These are phyloP conservation scores for Neoscelio sp. DNA, from an alignment of 2,888 invertebrate species.

Conservation along the genomic window DNA sequence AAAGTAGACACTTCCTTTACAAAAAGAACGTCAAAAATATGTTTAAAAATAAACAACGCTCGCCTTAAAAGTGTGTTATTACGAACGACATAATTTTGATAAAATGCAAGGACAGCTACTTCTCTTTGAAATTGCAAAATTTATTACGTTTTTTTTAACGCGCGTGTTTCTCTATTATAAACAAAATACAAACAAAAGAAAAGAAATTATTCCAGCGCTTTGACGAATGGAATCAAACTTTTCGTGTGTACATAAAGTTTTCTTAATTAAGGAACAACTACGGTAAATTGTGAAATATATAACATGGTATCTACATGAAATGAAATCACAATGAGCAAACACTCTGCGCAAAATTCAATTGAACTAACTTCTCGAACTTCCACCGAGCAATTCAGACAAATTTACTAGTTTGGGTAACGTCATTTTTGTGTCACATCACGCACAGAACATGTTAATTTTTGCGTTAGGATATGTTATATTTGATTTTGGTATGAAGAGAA, in stretches of 20 bases:
- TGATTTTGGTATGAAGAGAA: background rate
- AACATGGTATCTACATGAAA: slow-evolving; percentile 60
- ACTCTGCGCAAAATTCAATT: slow-evolving; percentile 59
- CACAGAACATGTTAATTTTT: slow-evolving; percentile 30
- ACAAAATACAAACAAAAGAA: slow-evolving; percentile 34
- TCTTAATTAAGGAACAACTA: slow-evolving; percentile 61
- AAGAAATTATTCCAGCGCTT: slow-evolving; percentile 42
- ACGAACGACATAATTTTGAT: no score
- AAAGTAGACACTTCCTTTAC: no score
- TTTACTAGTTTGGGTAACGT: slow-evolving; percentile 46
- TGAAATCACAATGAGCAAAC: slow-evolving; percentile 66
- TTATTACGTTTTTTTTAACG: background rate
- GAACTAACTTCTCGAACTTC: slow-evolving; percentile 61
- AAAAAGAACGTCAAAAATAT: no score
- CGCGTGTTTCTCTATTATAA: background rate
- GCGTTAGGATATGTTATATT: background rate
- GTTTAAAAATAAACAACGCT: no score
- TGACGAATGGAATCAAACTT: slow-evolving; percentile 53
- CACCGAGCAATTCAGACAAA: slow-evolving; percentile 47
- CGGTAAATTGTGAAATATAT: slow-evolving; percentile 58
- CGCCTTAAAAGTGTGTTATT: no score
- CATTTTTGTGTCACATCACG: slow-evolving; percentile 45
- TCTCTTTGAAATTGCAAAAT: no score
- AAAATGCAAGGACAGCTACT: no score
- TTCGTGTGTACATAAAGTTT: slow-evolving; percentile 58